Percentiles rank a stretch among this genome's conserved stretches.
These are phyloP conservation scores for Rhingia rostrata DNA, from an alignment of 2,888 invertebrate species.

Conservation along the genomic window DNA sequence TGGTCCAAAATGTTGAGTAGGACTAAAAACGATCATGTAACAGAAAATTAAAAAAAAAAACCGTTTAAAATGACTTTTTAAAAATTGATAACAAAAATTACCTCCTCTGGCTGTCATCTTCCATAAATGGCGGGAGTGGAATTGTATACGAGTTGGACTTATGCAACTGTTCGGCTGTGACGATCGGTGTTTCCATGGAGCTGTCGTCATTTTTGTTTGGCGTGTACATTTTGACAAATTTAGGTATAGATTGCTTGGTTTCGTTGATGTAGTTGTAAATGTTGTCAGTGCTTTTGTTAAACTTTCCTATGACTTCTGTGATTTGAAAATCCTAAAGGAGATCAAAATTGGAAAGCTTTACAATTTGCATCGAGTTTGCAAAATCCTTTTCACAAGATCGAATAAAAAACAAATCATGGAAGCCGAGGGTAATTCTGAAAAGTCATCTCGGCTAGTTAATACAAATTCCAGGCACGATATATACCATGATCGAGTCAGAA, in stretches of 20 bases:
- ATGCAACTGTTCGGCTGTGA: slow-evolving; percentile 45
- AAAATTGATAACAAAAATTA: neutral
- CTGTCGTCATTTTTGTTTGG: neutral
- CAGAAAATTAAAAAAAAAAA: no score
- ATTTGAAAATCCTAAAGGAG: slow-evolving; percentile 33
- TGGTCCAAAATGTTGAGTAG: slow-evolving; percentile 84
- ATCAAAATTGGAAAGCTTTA: no score
- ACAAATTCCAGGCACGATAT: no score
- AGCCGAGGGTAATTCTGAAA: no score
- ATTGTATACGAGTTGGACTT: slow-evolving; percentile 77
- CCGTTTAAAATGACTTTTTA: neutral
- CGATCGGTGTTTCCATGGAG: slow-evolving; percentile 10
- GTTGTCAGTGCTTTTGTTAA: slow-evolving; percentile 59
- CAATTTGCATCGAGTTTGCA: no score
- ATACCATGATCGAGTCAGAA: no score
- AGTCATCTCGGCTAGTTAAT: no score
- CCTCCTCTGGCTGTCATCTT: slow-evolving; percentile 79
- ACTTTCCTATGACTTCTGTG: slow-evolving; percentile 23
- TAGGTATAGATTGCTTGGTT: slow-evolving; percentile 16
- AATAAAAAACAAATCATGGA: no score
- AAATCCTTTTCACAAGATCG: no score
- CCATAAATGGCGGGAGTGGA: slow-evolving; percentile 80
- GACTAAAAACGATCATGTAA: slow-evolving; percentile 74
- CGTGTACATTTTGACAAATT: slow-evolving; percentile 28
- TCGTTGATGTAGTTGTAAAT: slow-evolving; percentile 58